Conservation (phyloP, 1,140 invertebrate genomes). For the Diuraphis noxia region DNA sequence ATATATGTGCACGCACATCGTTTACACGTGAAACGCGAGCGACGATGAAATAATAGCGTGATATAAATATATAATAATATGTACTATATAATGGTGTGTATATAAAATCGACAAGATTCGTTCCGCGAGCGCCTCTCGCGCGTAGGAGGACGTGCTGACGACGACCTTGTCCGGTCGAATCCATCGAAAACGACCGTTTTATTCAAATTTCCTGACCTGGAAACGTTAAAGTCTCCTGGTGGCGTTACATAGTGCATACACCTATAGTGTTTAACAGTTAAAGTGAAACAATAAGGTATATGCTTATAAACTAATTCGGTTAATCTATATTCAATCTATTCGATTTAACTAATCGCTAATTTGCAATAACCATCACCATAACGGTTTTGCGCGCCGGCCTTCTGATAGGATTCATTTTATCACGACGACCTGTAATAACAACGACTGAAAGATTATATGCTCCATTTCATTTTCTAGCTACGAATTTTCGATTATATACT, state of each 20-base stretch:
- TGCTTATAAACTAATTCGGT: neutral
- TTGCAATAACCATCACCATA: too few relatives aligned
- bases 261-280: neutral
- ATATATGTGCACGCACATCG: neutral
- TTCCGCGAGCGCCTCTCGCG: neutral
- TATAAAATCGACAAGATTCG: neutral
- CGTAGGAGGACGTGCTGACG: neutral
- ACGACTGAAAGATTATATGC: too few relatives aligned
- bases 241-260: neutral
- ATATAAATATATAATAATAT: neutral
- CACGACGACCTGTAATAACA: neutral
- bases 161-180: constrained; percentile 11
- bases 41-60: neutral
- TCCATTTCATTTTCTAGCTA: too few relatives aligned
- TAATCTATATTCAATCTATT: too few relatives aligned
- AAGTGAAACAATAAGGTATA: neutral
- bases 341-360: too few relatives aligned
- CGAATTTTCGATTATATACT: neutral
- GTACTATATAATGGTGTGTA: too few relatives aligned
- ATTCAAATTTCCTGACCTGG: constrained; percentile 13
- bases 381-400: neutral
- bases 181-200: neutral
- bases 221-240: neutral
- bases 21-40: constrained; percentile 20
- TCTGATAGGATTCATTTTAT: neutral